Base-by-base conservation (phyloP, 2,888 invertebrate species). In the Noctua fimbriata region DNA sequence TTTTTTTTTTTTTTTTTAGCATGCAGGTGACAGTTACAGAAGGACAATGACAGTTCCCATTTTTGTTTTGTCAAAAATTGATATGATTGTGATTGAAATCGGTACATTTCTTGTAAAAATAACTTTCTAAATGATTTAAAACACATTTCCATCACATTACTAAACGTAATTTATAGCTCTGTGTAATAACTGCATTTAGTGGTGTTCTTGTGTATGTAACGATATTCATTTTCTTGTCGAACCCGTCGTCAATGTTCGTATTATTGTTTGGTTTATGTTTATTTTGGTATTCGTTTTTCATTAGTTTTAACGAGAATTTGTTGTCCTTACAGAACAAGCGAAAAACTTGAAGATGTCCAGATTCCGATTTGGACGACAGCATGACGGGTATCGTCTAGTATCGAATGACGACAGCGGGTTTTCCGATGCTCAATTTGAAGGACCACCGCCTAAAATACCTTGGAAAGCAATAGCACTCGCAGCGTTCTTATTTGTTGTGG, bases 381-480 rank as follows among this genome's bases (percentile, higher is more conserved):
- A 97, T 91, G 97, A 97, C 92, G 97, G 98, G 76, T 98, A 98
- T 94, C 97, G 97, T 87, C 94, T 95, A 85, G 94, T 97, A 93
- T 94, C 96, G 0, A 94, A 93, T 81, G 97, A 97, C 44, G 97
- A 98, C 90, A 97, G 97, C 94, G 98, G 98, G 58, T 98, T 98
- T 93, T 97, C 97, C 6, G 98, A 98, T 92, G 97, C 98, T 44
- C 98, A 98, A 93, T 98, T 98, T 91, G 96, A 97, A 82, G 94
- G 94, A 71, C 98, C 98, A 79, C 97, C 97, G 2, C 97, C 97
- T 60, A 98, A 98, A 93, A 97, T 99, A 90, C 99, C 99, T 69
- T 98, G 98, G 98, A 98, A 98, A 95, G 98, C 99, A 0, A 98
- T 99, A 73, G 93, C 97, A 14, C 96, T 99, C 88, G 99, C 99